Evolutionary conservation across 2,113 vertebrate species (phyloP).

Genomic region (Anthoscopus minutus): DNA sequence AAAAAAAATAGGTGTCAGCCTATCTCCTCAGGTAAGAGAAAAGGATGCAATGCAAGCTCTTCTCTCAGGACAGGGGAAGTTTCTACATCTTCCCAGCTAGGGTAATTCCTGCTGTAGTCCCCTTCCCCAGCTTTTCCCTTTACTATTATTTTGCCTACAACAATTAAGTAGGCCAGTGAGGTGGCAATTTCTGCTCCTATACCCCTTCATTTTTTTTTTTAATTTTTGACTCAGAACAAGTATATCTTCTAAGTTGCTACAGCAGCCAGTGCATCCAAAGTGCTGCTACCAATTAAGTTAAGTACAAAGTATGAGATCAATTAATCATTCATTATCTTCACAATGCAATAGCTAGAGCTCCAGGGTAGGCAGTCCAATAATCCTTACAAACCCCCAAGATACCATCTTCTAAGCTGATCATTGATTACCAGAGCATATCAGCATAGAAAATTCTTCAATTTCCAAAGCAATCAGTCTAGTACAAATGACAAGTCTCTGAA

Average conservation of each 20-base stretch:
- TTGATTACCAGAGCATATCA: slow-evolving; percentile 35
- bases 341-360: slow-evolving; percentile 12
- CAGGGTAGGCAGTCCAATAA: slow-evolving; percentile 6
- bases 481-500: background rate
- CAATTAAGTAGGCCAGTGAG: background rate
- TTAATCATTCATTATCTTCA: slow-evolving; percentile 55
- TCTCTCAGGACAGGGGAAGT: background rate
- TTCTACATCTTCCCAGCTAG: background rate
- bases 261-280: background rate
- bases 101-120: background rate
- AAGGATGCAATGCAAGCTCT: background rate
- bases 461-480: background rate
- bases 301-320: slow-evolving; percentile 51
- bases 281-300: slow-evolving; percentile 48
- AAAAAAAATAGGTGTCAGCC: background rate
- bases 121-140: background rate
- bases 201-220: background rate
- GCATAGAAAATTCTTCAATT: background rate
- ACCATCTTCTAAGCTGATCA: background rate
- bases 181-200: background rate
- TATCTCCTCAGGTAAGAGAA: background rate
- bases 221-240: background rate
- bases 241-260: background rate
- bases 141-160: background rate
- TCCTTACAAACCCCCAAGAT: slow-evolving; percentile 31